Conservation (phyloP, 1,140 invertebrate species). For the Periplaneta americana region DNA sequence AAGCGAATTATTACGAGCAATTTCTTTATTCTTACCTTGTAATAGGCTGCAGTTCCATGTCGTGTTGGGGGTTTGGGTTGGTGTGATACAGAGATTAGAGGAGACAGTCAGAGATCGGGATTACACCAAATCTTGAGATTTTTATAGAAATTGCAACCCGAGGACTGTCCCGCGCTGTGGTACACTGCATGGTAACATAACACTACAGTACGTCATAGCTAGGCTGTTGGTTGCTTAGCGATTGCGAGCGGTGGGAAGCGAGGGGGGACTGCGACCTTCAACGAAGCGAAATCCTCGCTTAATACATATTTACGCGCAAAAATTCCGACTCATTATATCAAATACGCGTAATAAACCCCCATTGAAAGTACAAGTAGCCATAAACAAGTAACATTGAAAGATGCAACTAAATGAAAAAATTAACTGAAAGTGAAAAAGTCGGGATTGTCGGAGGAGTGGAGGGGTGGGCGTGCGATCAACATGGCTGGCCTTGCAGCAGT, state of each 20-base stretch:
- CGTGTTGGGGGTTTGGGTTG: background rate
- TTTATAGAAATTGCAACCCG: background rate
- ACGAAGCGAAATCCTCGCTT: background rate
- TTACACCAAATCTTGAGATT: background rate
- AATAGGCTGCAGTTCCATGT: background rate
- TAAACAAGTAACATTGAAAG: background rate
- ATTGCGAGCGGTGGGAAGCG: background rate
- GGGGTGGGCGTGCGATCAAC: background rate
- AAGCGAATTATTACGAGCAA: background rate
- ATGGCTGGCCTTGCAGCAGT: constrained; percentile 7
- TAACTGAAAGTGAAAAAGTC: constrained; percentile 2
- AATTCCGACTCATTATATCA: background rate
- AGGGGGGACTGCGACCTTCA: background rate
- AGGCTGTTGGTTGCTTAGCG: background rate
- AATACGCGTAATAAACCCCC: background rate
- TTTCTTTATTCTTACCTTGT: background rate
- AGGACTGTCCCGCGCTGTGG: background rate
- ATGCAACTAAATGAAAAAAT: background rate
- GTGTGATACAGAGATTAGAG: background rate
- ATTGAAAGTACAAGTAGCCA: background rate
- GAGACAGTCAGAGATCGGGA: too few species aligned
- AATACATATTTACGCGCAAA: background rate
- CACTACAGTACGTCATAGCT: background rate
- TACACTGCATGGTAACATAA: background rate
- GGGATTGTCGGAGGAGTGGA: background rate